Base-by-base conservation (phyloP, 2,797 vertebrate species). In the Pristis pectinata region DNA sequence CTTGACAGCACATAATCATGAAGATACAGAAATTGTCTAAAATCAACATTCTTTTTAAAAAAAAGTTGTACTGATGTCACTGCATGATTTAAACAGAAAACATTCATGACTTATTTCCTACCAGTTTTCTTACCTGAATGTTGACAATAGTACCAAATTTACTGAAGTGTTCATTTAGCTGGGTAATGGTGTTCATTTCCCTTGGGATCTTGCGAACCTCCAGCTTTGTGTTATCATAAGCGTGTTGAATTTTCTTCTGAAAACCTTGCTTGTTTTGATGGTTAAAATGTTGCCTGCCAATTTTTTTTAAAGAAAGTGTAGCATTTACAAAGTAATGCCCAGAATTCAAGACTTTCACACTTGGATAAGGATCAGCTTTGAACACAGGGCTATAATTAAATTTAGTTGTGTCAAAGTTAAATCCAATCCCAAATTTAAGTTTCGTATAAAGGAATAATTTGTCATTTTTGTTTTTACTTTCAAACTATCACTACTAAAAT, bases 101-200 rank as follows among this genome's bases (percentile, higher is more conserved):
- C 94, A 56, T 76, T 76, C 1, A 74, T 53, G 72, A 93, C 37
- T 15, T 24, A 44, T 41, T n/a, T 30, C 27, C 22, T 5, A 7
- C 9, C 70, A 53, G 15, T 76, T 19, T 0, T 74, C 95, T 96
- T 97, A 99, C 99, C 99, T 99, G 99, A 95, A 99, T 99, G 95
- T 99, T 99, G 94, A 99, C 98, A 94, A 99, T 99, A 91, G 98
- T 99, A 96, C 99, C 99, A 97, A 99, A 99, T 96, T 99, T 99
- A 97, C 98, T 99, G 97, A 99, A 99, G 95, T 99, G 99, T 95
- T 99, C 99, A 0, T 99, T 99, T 95, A 99, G 98, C 96, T 98
- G 98, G 77, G 99, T 98, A 96, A 99, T 99, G 95, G 98, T 99
- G 96, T 99, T 99, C 94, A 99, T 79, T 17, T 99, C 98, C 7